Evolutionary conservation across 2,113 vertebrate genomes (phyloP), one percentile per base, ranked within the genome.

Genomic region (Oceanodroma tethys): DNA sequence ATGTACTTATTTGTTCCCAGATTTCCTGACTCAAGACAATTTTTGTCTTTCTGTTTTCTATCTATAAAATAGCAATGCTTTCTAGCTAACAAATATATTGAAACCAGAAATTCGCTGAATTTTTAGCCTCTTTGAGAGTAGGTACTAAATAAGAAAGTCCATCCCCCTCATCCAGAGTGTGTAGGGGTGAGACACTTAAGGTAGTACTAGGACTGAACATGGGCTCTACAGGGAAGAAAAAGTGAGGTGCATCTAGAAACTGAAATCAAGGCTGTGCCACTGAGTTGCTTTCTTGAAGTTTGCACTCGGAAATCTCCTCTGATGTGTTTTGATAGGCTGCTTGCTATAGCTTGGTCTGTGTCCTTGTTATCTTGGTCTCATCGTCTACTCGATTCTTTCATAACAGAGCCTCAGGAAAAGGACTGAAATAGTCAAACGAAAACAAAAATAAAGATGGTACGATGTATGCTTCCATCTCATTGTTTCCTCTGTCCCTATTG

Each of bases 331-430:
- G 83, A 93, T 87, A 50, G 72, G 82, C 63, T 96, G 82, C 72
- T 72, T 90, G 42, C 59, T 93, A 14, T 36, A 48, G n/a, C 84
- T 93, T 76, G 32, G 21, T 82, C 80, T 67, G 7, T 79, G 82
- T 81, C 88, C 83, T 86, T 65, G 48, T 91, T 91, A 89, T 45
- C 80, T 60, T 62, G 32, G 62, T 93, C 47, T 50, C 83, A 13
- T 85, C 84, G 91, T 95, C 78, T 94, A 22, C 74, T 89, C 81
- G 45, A 8, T 84, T 91, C 60, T 91, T 93, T 96, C 70, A 50
- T 94, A 95, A 90, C 48, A 86, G 29, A 91, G 78, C 89, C 87
- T 82, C 70, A 18, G 94, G 96, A 72, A 93, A 95, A 93, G 36
- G 45, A 76, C 43, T 89, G 56, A 72, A 94, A 81, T 68, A 91